Conservation (phyloP, 1,140 invertebrate genomes). For the Tetranychus cinnabarinus region DNA sequence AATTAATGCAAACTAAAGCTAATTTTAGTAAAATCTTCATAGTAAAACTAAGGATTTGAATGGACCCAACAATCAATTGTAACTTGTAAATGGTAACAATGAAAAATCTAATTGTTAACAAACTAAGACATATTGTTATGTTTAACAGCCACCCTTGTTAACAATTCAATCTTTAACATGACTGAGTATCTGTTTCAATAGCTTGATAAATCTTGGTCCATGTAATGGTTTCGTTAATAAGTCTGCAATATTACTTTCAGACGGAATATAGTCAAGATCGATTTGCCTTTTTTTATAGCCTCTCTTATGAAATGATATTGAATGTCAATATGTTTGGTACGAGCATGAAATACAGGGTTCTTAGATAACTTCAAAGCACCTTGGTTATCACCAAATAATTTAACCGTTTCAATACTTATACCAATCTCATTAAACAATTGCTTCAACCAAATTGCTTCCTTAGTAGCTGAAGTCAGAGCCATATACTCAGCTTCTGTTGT, state of each 20-base stretch:
- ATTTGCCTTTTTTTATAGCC: slow-evolving; percentile 18
- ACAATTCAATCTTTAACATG: too few species aligned
- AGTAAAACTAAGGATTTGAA: too few species aligned
- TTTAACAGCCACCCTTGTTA: too few species aligned
- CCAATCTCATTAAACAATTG: slow-evolving; percentile 4
- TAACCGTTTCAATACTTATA: background rate
- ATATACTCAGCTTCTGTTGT: slow-evolving; percentile 21
- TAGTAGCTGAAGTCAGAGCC: slow-evolving; percentile 18
- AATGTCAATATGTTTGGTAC: slow-evolving; percentile 17
- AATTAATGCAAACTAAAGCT: too few species aligned
- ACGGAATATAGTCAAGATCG: slow-evolving; percentile 1
- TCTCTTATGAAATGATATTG: slow-evolving; percentile 17
- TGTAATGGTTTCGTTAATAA: slow-evolving; percentile 7
- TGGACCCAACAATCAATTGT: too few species aligned
- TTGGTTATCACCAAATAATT: slow-evolving; percentile 12
- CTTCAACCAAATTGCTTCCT: slow-evolving; percentile 16
- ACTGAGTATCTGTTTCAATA: background rate
- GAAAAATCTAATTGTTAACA: too few species aligned
- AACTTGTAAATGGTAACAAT: too few species aligned
- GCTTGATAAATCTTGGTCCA: background rate
- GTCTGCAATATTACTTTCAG: slow-evolving; percentile 7
- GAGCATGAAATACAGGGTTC: slow-evolving; percentile 11
- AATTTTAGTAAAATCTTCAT: too few species aligned
- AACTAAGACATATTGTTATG: too few species aligned
- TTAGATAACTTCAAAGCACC: slow-evolving; percentile 14